phyloP scores from a whole-genome alignment of 2,888 invertebrate species.

The Apamea crenata region DNA sequence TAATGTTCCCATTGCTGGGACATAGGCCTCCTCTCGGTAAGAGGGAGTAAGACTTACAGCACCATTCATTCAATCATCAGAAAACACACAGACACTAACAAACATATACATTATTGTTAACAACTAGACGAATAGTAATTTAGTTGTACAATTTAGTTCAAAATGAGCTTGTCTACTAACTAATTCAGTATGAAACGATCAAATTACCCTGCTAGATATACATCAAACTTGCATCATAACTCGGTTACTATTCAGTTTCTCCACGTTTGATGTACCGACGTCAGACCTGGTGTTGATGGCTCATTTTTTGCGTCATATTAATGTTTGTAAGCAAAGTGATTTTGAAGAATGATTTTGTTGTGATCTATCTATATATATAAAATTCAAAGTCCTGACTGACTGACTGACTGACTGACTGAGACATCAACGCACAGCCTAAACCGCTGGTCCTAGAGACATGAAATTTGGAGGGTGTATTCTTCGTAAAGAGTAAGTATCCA shows the following conservation, averaged over 20 bases:
- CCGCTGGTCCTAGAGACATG: no score
- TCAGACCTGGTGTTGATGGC: background rate
- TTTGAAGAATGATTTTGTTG: no score
- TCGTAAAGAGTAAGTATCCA: no score
- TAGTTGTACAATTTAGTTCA: slow-evolving; percentile 2
- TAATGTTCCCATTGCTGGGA: no score
- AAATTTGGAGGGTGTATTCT: no score
- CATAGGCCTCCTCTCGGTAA: no score
- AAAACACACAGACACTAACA: background rate
- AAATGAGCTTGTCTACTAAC: slow-evolving; percentile 14
- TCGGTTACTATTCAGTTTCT: slow-evolving; percentile 1
- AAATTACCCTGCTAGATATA: slow-evolving; percentile 18
- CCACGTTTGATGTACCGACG: background rate
- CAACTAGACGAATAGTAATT: background rate
- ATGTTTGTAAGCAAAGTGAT: background rate
- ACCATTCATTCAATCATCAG: background rate
- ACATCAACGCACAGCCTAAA: no score
- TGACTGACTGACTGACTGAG: no score
- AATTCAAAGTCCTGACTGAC: no score
- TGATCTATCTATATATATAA: no score
- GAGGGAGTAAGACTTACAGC: background rate
- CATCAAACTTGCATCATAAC: slow-evolving; percentile 5
- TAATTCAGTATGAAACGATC: slow-evolving; percentile 7
- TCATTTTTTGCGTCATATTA: background rate
- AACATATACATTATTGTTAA: background rate